phyloP scores from a whole-genome alignment of 1,140 invertebrate genomes.

The Aradophagus sp. region DNA sequence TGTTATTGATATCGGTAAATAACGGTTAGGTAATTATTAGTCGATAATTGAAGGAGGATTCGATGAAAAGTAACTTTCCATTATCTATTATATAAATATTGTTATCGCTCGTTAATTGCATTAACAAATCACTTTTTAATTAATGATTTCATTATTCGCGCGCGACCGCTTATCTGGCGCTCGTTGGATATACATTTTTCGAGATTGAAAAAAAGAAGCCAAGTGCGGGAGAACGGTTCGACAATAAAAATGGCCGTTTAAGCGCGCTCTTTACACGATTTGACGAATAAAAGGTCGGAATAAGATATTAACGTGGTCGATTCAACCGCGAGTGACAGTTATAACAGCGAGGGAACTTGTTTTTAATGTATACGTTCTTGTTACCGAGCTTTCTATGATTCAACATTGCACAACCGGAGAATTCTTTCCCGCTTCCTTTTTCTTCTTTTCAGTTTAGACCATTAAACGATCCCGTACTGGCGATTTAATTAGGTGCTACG shows the following conservation, averaged over 20 bases:
- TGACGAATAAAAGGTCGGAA: constrained; percentile 22
- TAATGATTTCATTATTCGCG: constrained; percentile 14
- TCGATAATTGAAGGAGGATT: constrained; percentile 2
- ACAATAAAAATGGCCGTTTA: constrained; percentile 7
- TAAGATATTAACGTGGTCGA: constrained; percentile 40
- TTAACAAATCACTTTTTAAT: constrained; percentile 38
- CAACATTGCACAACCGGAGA: constrained; percentile 13
- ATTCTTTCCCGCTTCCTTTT: constrained; percentile 6
- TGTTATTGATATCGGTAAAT: constrained; percentile 4
- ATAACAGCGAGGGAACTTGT: constrained; percentile 34
- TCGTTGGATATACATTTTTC: too few relatives aligned
- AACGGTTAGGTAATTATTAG: constrained; percentile 5
- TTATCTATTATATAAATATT: constrained; percentile 17
- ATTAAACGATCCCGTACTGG: constrained; percentile 4
- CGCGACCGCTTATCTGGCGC: too few relatives aligned
- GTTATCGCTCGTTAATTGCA: constrained; percentile 5
- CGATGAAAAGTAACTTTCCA: constrained; percentile 16
- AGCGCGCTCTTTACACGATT: constrained; percentile 9
- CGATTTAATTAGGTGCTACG: constrained; percentile 25
- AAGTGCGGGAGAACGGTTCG: too few relatives aligned
- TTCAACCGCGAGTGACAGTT: constrained; percentile 40
- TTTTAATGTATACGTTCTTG: constrained; percentile 44
- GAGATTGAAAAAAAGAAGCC: too few relatives aligned
- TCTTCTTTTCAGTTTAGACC: too few relatives aligned
- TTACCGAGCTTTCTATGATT: constrained; percentile 31